A percentile compares a stretch with the other conserved stretches of the same genome.
phyloP scores from a whole-genome alignment of 2,888 invertebrate species.

The Dolichopus griseipennis region DNA sequence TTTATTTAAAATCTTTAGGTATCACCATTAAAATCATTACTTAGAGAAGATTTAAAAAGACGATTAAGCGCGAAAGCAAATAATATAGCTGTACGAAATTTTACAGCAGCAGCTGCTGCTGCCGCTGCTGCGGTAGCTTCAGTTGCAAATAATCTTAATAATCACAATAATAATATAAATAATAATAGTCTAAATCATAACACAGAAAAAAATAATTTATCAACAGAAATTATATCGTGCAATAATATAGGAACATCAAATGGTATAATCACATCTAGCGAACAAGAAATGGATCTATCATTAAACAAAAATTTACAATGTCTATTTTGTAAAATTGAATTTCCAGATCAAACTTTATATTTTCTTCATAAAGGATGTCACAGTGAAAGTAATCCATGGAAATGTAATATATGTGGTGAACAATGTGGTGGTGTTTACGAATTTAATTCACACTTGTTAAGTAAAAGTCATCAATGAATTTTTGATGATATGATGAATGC shows the following conservation, averaged over 20 bases:
- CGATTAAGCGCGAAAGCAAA: conserved; percentile 65
- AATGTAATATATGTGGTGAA: conserved; percentile 95
- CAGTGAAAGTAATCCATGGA: conserved; percentile 92
- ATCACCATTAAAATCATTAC: conserved; percentile 74
- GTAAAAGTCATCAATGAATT: conserved; percentile 76
- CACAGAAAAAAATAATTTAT: background rate
- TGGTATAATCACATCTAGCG: conserved; percentile 64
- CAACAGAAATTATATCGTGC: conserved; percentile 31
- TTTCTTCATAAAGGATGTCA: conserved; percentile 97
- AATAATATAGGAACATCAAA: conserved; percentile 47
- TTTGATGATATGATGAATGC: background rate
- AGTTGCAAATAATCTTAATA: conserved; percentile 27
- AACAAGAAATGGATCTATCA: conserved; percentile 49
- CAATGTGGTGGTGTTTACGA: conserved; percentile 92
- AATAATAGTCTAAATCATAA: conserved; percentile 30
- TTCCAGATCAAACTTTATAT: conserved; percentile 91
- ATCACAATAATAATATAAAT: conserved; percentile 38
- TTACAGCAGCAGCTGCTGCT: conserved; percentile 27
- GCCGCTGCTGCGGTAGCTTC: conserved; percentile 25
- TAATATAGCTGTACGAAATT: conserved; percentile 44
- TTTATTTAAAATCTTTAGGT: conserved; percentile 38
- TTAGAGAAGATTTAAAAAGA: conserved; percentile 74
- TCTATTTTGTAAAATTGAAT: conserved; percentile 85
- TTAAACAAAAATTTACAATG: conserved; percentile 59
- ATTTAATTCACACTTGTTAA: conserved; percentile 91